phyloP scores from a whole-genome alignment of 2,113 vertebrate species.

The Cinclus cinclus region DNA sequence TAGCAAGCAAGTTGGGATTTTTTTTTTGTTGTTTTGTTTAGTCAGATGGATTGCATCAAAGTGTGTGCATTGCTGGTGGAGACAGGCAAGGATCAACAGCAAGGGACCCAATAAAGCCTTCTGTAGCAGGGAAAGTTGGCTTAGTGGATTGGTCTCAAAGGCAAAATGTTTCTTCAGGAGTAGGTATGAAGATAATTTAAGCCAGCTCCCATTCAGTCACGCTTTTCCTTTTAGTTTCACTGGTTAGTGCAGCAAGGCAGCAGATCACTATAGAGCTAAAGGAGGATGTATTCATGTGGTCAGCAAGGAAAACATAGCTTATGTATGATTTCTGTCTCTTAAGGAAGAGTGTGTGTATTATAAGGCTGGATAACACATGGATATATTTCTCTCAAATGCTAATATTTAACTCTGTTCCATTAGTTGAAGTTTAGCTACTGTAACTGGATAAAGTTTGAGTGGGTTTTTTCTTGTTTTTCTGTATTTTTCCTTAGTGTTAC shows the following conservation, averaged over 20 bases:
- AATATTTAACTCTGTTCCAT: constrained; percentile 22
- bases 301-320: not conserved
- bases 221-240: not conserved
- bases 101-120: not conserved
- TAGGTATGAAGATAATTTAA: not conserved
- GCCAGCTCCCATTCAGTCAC: not conserved
- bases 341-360: not conserved
- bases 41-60: not conserved
- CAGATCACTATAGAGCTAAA: not conserved
- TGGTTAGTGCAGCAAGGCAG: not conserved
- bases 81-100: constrained; percentile 6
- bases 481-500: not conserved
- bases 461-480: not conserved
- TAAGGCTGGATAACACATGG: not conserved
- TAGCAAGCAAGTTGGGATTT: not conserved
- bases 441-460: not conserved
- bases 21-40: constrained; percentile 18
- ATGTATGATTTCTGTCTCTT: not conserved
- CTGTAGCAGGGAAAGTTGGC: not conserved
- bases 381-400: not conserved
- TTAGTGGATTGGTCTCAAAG: not conserved
- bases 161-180: constrained; percentile 16
- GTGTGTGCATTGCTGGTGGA: not conserved
- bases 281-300: not conserved
- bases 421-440: not conserved